A percentile compares a stretch with the other conserved stretches of the same genome.
phyloP scores from a whole-genome alignment of 2,888 invertebrate species.

The Epirrita christyi region DNA sequence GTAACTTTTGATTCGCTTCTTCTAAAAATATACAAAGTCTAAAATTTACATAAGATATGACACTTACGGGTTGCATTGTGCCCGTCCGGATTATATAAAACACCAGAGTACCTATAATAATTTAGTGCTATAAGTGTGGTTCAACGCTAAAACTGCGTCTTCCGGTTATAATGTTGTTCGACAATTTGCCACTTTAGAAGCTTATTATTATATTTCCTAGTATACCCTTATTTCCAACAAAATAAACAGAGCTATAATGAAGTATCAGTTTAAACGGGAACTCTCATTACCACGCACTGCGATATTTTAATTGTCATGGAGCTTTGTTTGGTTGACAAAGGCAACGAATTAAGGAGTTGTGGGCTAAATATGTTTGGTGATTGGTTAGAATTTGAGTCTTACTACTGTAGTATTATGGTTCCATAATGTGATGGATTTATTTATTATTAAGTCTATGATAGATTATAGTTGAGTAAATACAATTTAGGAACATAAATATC shows the following conservation, averaged over 20 bases:
- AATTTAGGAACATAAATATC: too few species aligned
- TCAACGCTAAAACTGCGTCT: too few species aligned
- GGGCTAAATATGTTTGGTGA: constrained; percentile 24
- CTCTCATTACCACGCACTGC: constrained; percentile 39
- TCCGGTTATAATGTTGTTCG: too few species aligned
- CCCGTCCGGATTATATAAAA: too few species aligned
- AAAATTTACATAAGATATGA: too few species aligned
- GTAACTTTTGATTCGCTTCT: too few species aligned
- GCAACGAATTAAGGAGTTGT: constrained; percentile 36
- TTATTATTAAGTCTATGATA: constrained; percentile 2
- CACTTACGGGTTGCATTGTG: too few species aligned
- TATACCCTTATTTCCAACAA: not conserved
- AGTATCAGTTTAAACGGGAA: constrained; percentile 33
- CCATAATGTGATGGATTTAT: not conserved
- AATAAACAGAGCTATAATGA: constrained; percentile 21
- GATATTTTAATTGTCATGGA: constrained; percentile 36
- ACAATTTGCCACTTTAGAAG: constrained; percentile 6
- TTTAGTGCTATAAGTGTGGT: too few species aligned
- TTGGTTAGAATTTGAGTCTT: constrained; percentile 16
- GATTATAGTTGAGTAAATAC: too few species aligned
- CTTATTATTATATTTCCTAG: constrained; percentile 8
- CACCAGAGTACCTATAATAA: too few species aligned
- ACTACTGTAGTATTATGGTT: not conserved
- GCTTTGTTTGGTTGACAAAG: constrained; percentile 39
- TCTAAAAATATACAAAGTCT: too few species aligned